These are phyloP conservation scores for Drosophila tani DNA, from an alignment of 1,140 invertebrate genomes.

Conservation along the genomic window DNA sequence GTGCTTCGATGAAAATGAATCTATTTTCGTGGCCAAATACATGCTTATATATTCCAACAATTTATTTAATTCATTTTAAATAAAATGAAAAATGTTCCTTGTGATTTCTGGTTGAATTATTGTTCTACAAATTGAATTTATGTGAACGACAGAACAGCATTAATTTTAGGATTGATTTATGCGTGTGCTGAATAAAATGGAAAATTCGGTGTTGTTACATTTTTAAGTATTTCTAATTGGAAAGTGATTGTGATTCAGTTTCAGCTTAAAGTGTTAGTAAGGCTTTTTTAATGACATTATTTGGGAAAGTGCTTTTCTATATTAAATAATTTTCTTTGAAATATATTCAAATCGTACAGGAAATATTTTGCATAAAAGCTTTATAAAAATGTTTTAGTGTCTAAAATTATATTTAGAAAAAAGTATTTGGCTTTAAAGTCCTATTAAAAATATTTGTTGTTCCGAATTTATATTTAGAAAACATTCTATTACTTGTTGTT, in stretches of 20 bases:
- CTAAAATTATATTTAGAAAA: neutral
- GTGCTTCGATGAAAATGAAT: slow-evolving; percentile 25
- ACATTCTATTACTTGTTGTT: neutral
- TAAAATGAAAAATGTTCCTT: slow-evolving; percentile 16
- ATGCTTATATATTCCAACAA: neutral
- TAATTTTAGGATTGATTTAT: slow-evolving; percentile 31
- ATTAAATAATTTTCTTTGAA: neutral
- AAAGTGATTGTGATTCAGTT: neutral
- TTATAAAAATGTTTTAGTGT: neutral
- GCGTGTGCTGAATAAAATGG: neutral
- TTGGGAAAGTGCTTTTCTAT: neutral
- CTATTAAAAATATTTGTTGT: neutral
- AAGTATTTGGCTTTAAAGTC: neutral
- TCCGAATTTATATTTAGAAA: neutral
- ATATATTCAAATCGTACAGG: neutral
- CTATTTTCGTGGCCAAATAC: slow-evolving; percentile 12
- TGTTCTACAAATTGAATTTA: slow-evolving; percentile 32
- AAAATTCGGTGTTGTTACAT: neutral
- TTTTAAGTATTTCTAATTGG: neutral
- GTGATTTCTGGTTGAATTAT: slow-evolving; percentile 23
- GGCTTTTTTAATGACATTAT: neutral
- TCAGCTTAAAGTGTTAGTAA: no score
- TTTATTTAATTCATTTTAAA: neutral
- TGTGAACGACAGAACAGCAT: slow-evolving; percentile 12
- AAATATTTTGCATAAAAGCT: no score